Evolutionary conservation across 1,140 invertebrate genomes (phyloP).

Genomic region (Platyscapa corneri): DNA sequence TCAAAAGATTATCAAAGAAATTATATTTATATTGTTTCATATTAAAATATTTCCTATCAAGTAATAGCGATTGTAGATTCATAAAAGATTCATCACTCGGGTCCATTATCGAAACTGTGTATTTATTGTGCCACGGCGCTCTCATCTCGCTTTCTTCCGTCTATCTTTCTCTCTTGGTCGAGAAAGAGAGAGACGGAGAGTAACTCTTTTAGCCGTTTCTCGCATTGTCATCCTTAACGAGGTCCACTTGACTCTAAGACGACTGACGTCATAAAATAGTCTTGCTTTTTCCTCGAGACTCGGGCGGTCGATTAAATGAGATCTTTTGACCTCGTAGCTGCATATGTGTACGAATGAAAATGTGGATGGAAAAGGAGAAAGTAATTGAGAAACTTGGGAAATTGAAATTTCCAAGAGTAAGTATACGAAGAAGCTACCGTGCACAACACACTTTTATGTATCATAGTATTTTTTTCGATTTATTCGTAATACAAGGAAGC

Average conservation of each 20-base stretch:
- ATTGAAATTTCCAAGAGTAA: no score
- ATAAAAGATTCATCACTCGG: background rate
- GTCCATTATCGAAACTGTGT: slow-evolving; percentile 17
- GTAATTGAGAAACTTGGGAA: no score
- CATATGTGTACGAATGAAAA: background rate
- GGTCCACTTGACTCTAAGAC: slow-evolving; percentile 60
- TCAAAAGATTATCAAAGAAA: no score
- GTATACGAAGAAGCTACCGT: no score
- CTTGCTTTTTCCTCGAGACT: slow-evolving; percentile 13
- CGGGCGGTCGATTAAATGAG: slow-evolving; percentile 39
- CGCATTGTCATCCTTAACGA: slow-evolving; percentile 54
- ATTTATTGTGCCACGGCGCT: background rate
- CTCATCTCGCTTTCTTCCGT: background rate
- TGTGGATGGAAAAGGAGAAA: background rate
- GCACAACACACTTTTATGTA: no score
- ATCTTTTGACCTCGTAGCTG: background rate
- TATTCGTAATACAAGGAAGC: no score
- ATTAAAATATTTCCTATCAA: background rate
- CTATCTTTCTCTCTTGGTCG: background rate
- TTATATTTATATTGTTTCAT: no score
- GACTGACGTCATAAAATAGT: slow-evolving; percentile 55
- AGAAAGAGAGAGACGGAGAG: background rate
- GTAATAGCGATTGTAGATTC: background rate
- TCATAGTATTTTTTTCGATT: no score
- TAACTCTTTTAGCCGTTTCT: slow-evolving; percentile 37